Percentiles rank a stretch among this genome's conserved stretches.
phyloP scores from a whole-genome alignment of 2,888 invertebrate genomes.

The Hybos culiciformis region DNA sequence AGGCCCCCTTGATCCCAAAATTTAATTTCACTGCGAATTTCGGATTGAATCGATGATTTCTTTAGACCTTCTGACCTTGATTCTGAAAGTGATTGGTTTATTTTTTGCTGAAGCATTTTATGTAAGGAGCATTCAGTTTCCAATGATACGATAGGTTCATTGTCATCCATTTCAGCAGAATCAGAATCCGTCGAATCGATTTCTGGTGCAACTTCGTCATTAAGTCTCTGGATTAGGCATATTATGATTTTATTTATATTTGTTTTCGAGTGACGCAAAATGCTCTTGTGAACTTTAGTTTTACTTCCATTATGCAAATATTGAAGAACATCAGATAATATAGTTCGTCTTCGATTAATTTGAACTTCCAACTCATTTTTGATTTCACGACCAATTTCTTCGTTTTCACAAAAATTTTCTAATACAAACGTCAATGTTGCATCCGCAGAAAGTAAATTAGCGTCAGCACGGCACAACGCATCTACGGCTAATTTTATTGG shows the following conservation, averaged over 20 bases:
- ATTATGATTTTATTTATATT: not conserved
- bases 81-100: not conserved
- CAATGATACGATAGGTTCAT: not conserved
- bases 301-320: not conserved
- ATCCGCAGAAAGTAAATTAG: not conserved
- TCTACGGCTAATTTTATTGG: slow-evolving; percentile 1
- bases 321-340: no score
- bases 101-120: not conserved
- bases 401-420: no score
- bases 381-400: no score
- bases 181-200: not conserved
- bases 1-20: no score
- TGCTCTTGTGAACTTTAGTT: not conserved
- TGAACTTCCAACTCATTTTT: no score
- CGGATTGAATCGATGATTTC: no score
- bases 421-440: not conserved
- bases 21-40: no score
- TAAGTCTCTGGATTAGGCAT: not conserved
- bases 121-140: not conserved
- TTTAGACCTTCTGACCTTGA: not conserved
- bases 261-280: not conserved
- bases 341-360: no score
- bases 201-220: not conserved
- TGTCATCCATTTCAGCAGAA: not conserved
- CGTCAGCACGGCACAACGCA: slow-evolving; percentile 1